Evolutionary conservation across 1,140 invertebrate species (phyloP).

Genomic region (Achroia grisella): DNA sequence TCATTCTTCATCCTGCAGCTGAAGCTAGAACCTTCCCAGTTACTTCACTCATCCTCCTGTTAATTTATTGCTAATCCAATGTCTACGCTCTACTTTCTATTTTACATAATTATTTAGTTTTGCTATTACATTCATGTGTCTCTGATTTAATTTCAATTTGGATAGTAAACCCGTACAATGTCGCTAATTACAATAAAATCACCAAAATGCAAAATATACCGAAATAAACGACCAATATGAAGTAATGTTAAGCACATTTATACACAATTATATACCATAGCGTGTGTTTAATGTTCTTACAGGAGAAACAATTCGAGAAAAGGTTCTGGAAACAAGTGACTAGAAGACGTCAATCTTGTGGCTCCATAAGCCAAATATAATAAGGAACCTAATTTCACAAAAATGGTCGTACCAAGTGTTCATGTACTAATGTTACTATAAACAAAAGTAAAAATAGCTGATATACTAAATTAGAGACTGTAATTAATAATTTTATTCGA

Average conservation of each 20-base stretch:
- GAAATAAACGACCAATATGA: neutral
- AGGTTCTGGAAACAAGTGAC: conserved; percentile 69
- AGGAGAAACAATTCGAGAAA: conserved; percentile 68
- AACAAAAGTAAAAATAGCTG: neutral
- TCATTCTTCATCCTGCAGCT: conserved; percentile 53
- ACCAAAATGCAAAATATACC: neutral
- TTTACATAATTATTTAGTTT: too few species aligned
- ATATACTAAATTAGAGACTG: conserved; percentile 1
- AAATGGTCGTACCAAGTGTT: conserved; percentile 13
- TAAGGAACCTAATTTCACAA: conserved; percentile 3
- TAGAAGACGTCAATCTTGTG: conserved; percentile 61
- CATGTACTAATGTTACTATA: conserved; percentile 1
- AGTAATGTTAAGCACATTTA: neutral
- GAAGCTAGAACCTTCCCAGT: conserved; percentile 2
- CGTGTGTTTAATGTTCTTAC: conserved; percentile 34
- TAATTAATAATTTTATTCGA: neutral
- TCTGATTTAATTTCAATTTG: too few species aligned
- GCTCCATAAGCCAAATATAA: conserved; percentile 65
- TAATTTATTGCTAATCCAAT: too few species aligned
- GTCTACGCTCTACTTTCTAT: neutral
- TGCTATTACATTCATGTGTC: too few species aligned
- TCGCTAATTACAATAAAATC: neutral
- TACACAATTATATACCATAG: neutral
- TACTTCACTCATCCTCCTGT: too few species aligned
- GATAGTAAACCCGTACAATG: too few species aligned